Percentiles rank a stretch among this genome's conserved stretches.
phyloP scores from a whole-genome alignment of 2,797 vertebrate genomes.

The Pogonophryne albipinna region DNA sequence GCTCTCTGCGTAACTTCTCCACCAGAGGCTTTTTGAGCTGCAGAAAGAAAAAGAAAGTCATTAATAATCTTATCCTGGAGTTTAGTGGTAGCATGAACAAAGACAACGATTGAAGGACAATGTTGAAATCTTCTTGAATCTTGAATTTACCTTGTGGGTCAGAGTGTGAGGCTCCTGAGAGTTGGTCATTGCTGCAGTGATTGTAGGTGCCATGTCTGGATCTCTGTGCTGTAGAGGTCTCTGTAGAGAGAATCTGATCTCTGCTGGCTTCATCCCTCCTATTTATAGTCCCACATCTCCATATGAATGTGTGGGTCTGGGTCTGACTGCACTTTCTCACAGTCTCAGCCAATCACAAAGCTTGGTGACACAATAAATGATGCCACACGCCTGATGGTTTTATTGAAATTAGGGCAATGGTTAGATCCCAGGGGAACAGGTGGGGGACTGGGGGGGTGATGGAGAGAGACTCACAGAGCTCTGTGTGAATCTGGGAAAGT shows the following conservation, averaged over 20 bases:
- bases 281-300: constrained; percentile 85
- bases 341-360: no score
- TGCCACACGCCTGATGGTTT: no score
- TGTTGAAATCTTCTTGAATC: background rate
- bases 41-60: constrained; percentile 40
- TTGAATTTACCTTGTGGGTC: constrained; percentile 76
- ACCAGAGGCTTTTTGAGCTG: constrained; percentile 71
- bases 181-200: constrained; percentile 55
- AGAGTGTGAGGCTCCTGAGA: constrained; percentile 70
- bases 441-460: constrained; percentile 51
- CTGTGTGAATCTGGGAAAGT: constrained; percentile 74
- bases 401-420: no score
- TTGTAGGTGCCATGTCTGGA: constrained; percentile 80
- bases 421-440: no score
- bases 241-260: constrained; percentile 63
- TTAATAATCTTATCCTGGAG: constrained; percentile 41
- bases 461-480: constrained; percentile 34
- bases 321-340: constrained; percentile 7
- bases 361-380: no score
- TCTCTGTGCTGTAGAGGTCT: constrained; percentile 73
- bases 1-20: constrained; percentile 85
- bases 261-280: constrained; percentile 61
- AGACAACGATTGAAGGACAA: background rate
- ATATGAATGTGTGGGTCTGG: constrained; percentile 69
- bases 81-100: no score